phyloP scores from a whole-genome alignment of 2,888 invertebrate genomes.

The Amaurobius ferox region DNA sequence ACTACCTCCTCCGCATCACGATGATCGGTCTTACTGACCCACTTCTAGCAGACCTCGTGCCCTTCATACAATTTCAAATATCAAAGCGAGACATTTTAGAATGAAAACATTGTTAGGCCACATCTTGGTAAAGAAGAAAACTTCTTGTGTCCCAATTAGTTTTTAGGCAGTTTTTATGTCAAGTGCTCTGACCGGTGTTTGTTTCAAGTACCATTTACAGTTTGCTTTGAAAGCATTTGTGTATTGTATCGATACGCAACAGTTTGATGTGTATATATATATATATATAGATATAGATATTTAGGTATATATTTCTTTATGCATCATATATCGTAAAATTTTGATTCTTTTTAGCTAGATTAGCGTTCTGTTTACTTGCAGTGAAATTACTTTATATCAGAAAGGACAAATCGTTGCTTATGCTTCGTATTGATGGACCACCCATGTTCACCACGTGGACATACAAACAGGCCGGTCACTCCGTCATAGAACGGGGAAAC shows the following conservation, averaged over 20 bases:
- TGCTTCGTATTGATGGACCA: conserved; percentile 57
- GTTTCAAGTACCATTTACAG: too few species aligned
- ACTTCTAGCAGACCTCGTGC: conserved; percentile 38
- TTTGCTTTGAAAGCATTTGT: too few species aligned
- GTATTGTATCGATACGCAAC: too few species aligned
- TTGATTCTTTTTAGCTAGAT: too few species aligned
- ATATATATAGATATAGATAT: too few species aligned
- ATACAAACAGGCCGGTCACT: conserved; percentile 71
- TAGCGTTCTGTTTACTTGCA: too few species aligned
- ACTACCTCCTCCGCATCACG: conserved; percentile 40
- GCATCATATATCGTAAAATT: too few species aligned
- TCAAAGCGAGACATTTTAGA: conserved; percentile 39
- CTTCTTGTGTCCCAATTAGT: conserved; percentile 20
- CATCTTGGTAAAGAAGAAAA: conserved; percentile 54
- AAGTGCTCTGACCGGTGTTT: neutral
- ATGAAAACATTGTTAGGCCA: conserved; percentile 38
- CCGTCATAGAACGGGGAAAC: conserved; percentile 70
- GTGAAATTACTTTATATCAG: too few species aligned
- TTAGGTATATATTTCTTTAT: too few species aligned
- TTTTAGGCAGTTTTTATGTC: conserved; percentile 24
- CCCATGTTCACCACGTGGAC: conserved; percentile 72
- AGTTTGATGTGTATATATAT: too few species aligned
- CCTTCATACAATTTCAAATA: conserved; percentile 48
- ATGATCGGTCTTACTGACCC: conserved; percentile 64
- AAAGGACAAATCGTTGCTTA: too few species aligned